phyloP scores from a whole-genome alignment of 2,113 vertebrate species.

The Salvelinus namaycush region DNA sequence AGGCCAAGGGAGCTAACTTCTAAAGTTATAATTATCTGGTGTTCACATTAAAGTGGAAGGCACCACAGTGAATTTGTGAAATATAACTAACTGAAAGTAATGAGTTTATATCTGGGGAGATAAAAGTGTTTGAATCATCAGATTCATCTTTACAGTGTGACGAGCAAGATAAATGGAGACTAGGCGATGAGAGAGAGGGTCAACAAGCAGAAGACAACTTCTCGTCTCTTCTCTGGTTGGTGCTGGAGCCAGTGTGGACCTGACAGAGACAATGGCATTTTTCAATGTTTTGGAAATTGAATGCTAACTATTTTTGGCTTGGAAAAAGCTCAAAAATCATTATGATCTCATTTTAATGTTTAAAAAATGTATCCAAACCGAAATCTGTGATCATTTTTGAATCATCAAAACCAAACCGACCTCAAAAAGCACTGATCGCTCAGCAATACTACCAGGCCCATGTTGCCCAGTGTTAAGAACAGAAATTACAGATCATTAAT shows the following conservation, averaged over 20 bases:
- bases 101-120: conserved; percentile 49
- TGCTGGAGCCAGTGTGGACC: conserved; percentile 48
- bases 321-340: no score
- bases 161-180: conserved; percentile 68
- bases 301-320: conserved; percentile 12
- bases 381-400: no score
- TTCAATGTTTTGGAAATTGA: not conserved
- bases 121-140: conserved; percentile 62
- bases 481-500: no score
- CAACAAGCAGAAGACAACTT: no score
- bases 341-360: no score
- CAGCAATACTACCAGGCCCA: no score
- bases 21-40: conserved; percentile 78
- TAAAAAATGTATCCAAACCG: no score
- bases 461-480: no score
- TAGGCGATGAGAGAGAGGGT: not conserved
- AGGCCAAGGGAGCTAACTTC: conserved; percentile 75
- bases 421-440: no score
- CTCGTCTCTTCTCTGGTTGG: conserved; percentile 5
- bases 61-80: conserved; percentile 29
- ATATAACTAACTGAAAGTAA: conserved; percentile 72
- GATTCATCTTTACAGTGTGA: conserved; percentile 53
- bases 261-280: conserved; percentile 13
- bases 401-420: no score
- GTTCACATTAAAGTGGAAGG: no score